Percentiles rank a stretch among this genome's conserved stretches.
Conservation (phyloP, 2,888 invertebrate genomes). For the Pristionchus mayeri region DNA sequence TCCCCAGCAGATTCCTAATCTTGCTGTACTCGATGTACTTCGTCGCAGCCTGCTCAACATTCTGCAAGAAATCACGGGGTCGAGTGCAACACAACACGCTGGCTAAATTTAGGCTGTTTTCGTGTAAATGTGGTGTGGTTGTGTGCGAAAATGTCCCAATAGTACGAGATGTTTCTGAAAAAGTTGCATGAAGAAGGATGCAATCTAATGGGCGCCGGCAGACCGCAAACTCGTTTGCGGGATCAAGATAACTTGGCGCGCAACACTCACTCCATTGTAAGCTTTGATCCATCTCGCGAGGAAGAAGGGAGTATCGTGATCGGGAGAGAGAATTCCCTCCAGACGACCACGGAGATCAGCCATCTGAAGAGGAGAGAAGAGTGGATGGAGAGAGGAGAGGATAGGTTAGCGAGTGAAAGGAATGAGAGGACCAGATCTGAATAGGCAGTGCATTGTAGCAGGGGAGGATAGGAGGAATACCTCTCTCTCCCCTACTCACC, state of each 20-base stretch:
- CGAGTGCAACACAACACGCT: no score
- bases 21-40: slow-evolving; percentile 50
- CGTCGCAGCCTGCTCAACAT: slow-evolving; percentile 20
- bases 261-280: slow-evolving; percentile 49
- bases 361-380: slow-evolving; percentile 20
- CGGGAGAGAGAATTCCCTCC: slow-evolving; percentile 27
- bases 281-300: slow-evolving; percentile 51
- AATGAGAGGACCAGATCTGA: slow-evolving; percentile 47
- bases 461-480: slow-evolving; percentile 37
- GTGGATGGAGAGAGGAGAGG: neutral
- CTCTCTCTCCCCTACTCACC: neutral
- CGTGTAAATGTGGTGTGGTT: no score
- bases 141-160: no score
- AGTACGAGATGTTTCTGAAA: no score
- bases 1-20: slow-evolving; percentile 45
- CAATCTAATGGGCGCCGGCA: neutral
- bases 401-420: slow-evolving; percentile 31
- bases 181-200: neutral
- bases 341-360: slow-evolving; percentile 45
- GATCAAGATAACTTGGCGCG: neutral
- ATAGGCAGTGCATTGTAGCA: slow-evolving; percentile 48
- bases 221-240: slow-evolving; percentile 20
- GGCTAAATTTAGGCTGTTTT: no score
- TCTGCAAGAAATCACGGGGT: slow-evolving; percentile 41
- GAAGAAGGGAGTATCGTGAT: slow-evolving; percentile 51